phyloP scores from a whole-genome alignment of 2,113 vertebrate genomes.

The Thermophis baileyi region DNA sequence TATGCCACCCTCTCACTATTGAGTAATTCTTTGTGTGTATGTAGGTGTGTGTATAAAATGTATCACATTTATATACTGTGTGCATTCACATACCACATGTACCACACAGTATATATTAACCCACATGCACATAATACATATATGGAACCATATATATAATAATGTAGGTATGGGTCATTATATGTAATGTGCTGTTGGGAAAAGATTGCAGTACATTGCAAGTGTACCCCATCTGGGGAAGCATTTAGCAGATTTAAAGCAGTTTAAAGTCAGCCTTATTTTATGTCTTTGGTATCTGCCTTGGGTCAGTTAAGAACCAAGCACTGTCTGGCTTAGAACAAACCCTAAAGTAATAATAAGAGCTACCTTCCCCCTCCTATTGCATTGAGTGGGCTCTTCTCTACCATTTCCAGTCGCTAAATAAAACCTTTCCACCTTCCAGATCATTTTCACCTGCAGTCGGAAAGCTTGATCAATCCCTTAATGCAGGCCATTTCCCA shows the following conservation, averaged over 20 bases:
- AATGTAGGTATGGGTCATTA: not conserved
- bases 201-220: not conserved
- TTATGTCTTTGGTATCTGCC: not conserved
- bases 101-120: not conserved
- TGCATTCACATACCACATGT: not conserved
- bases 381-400: not conserved
- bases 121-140: not conserved
- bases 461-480: constrained; percentile 85
- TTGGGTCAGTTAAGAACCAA: not conserved
- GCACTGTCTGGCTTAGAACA: not conserved
- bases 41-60: not conserved
- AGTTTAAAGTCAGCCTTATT: not conserved
- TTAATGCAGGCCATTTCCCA: constrained; percentile 90
- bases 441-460: constrained; percentile 95
- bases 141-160: not conserved
- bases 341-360: not conserved
- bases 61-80: not conserved
- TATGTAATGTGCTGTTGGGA: not conserved
- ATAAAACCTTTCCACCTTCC: constrained; percentile 21
- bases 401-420: not conserved
- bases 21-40: not conserved
- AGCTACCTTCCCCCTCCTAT: not conserved
- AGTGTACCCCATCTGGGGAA: not conserved
- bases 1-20: not conserved
- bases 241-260: not conserved